Percentiles rank a stretch among this genome's conserved stretches.
Conservation (phyloP, 2,797 vertebrate species). For the Chanos chanos region DNA sequence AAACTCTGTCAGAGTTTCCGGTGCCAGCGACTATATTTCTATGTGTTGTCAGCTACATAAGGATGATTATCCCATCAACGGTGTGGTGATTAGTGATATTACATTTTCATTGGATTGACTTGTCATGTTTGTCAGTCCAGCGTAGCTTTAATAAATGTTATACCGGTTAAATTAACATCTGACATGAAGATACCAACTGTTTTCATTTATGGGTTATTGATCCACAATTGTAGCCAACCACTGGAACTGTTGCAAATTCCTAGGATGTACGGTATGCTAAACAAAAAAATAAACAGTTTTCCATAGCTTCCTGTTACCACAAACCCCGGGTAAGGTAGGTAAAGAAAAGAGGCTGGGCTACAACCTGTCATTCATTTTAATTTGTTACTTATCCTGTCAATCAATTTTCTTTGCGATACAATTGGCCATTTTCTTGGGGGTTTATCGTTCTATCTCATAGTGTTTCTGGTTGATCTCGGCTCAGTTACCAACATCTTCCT, state of each 20-base stretch:
- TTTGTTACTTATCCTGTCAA: conserved; percentile 56
- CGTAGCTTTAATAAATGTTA: no score
- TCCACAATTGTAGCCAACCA: no score
- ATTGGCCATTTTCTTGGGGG: conserved; percentile 64
- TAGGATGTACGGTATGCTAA: conserved; percentile 1
- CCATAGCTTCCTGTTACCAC: conserved; percentile 46
- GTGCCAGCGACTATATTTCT: no score
- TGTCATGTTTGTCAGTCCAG: no score
- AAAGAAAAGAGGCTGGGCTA: conserved; percentile 38
- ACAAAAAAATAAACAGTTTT: conserved; percentile 15
- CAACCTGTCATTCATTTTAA: not conserved
- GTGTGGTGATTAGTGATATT: no score
- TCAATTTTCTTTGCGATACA: conserved; percentile 44
- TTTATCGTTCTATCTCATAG: conserved; percentile 78
- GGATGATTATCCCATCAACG: no score
- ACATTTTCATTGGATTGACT: no score
- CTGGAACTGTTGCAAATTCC: not conserved
- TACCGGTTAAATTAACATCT: not conserved
- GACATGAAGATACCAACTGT: no score
- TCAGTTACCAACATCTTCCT: conserved; percentile 61
- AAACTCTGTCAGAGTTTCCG: no score
- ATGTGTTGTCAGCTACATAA: no score
- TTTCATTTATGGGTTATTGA: no score
- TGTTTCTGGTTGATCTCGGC: conserved; percentile 36
- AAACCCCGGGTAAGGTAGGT: conserved; percentile 41